Percentiles rank a stretch among this genome's conserved stretches.
Conservation (phyloP, 2,797 vertebrate genomes). For the Ceyx erithaca region DNA sequence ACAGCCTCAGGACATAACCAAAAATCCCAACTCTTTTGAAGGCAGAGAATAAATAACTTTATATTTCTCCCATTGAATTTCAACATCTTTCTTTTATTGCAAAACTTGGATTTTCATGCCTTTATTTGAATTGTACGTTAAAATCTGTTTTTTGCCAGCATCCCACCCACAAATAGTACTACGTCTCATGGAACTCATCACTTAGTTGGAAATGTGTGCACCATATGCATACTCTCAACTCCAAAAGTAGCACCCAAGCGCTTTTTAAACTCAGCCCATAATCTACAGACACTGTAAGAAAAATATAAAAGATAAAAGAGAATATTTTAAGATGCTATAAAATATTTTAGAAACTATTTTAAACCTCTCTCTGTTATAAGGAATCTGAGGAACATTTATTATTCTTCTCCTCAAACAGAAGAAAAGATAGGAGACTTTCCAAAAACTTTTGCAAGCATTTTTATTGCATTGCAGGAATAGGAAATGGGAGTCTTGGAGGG, state of each 20-base stretch:
- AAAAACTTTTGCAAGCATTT: conserved; percentile 61
- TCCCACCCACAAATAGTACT: conserved; percentile 59
- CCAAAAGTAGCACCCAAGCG: conserved; percentile 78
- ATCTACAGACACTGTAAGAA: conserved; percentile 75
- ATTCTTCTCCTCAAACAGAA: conserved; percentile 39
- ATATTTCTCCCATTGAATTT: conserved; percentile 33
- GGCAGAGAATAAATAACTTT: conserved; percentile 33
- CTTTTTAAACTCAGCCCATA: conserved; percentile 78
- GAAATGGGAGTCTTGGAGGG: conserved; percentile 20
- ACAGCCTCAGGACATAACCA: conserved; percentile 54
- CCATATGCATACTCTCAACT: conserved; percentile 75
- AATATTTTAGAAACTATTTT: conserved; percentile 75
- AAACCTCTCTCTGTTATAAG: conserved; percentile 54
- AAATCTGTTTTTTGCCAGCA: conserved; percentile 56
- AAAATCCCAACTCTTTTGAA: conserved; percentile 52
- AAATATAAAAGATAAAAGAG: conserved; percentile 81
- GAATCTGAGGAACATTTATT: conserved; percentile 61
- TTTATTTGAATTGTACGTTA: conserved; percentile 67
- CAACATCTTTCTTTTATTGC: conserved; percentile 49
- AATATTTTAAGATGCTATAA: conserved; percentile 77
- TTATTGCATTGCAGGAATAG: conserved; percentile 53
- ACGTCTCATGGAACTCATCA: conserved; percentile 67
- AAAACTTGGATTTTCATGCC: conserved; percentile 55
- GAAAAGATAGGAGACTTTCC: conserved; percentile 61
- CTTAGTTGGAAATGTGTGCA: conserved; percentile 76